phyloP scores from a whole-genome alignment of 2,113 vertebrate species.

The Orthochromis malagaraziensis region DNA sequence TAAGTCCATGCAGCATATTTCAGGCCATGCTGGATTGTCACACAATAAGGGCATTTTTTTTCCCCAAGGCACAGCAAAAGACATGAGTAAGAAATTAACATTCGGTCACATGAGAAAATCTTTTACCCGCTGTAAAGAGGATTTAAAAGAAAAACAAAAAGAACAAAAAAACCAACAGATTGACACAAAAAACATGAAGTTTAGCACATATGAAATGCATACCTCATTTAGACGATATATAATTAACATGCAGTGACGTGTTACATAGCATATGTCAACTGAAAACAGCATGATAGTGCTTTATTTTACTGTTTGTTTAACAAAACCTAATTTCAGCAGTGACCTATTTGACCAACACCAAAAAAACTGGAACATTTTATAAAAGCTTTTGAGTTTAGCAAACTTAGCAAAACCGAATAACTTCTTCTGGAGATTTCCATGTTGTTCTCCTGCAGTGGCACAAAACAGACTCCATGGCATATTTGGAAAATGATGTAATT shows the following conservation, averaged over 20 bases:
- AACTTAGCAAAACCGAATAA: not conserved
- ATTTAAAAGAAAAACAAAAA: not conserved
- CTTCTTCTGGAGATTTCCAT: not conserved
- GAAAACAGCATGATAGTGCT: not conserved
- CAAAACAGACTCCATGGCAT: not conserved
- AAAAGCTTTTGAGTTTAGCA: not conserved
- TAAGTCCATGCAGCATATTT: constrained; percentile 72
- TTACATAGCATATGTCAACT: not conserved
- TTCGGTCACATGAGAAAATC: constrained; percentile 46
- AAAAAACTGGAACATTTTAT: not conserved
- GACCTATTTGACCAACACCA: not conserved
- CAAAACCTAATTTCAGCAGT: not conserved
- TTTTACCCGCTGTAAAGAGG: not conserved
- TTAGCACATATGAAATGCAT: not conserved
- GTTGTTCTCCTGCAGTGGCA: not conserved
- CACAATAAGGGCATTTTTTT: constrained; percentile 44
- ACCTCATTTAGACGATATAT: not conserved
- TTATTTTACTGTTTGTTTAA: not conserved
- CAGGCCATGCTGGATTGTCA: constrained; percentile 77
- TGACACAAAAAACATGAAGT: not conserved
- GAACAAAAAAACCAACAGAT: not conserved
- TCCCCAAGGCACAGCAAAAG: constrained; percentile 68
- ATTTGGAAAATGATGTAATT: not conserved
- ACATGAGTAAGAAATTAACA: constrained; percentile 46
- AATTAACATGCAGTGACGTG: not conserved